A percentile compares a stretch with the other conserved stretches of the same genome.
Evolutionary conservation across 2,113 vertebrate genomes (phyloP).

Genomic region (Bucco capensis): DNA sequence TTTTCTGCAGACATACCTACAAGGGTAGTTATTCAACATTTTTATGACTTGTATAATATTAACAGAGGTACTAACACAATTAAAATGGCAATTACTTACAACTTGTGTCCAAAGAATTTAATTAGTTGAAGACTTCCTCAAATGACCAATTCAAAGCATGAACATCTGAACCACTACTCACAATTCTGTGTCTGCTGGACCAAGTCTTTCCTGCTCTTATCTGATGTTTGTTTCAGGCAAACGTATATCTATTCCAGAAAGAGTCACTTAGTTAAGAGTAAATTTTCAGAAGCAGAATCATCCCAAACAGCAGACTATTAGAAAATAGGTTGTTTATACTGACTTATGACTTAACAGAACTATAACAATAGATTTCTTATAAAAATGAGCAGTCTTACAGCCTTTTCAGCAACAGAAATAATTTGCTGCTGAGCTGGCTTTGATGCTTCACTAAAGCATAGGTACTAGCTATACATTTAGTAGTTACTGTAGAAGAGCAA

Average conservation of each 20-base stretch:
- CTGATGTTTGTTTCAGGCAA: neutral
- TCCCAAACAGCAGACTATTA: neutral
- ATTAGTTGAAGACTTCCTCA: neutral
- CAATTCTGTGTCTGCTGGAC: neutral
- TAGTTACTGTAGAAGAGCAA: neutral
- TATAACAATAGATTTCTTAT: neutral
- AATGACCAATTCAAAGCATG: neutral
- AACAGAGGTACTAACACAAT: neutral
- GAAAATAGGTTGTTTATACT: neutral
- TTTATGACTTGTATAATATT: neutral
- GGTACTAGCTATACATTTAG: neutral
- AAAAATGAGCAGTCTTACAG: neutral
- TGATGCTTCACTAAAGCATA: neutral
- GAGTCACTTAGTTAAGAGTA: neutral
- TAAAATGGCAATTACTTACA: neutral
- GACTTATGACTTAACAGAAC: neutral
- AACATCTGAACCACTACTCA: neutral
- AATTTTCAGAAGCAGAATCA: neutral
- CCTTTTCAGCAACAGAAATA: neutral
- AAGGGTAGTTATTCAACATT: neutral
- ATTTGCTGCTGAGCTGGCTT: neutral
- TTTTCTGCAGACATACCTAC: neutral
- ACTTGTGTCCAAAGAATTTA: neutral
- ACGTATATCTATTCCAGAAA: neutral
- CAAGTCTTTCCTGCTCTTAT: neutral